Evolutionary conservation across 2,113 vertebrate species (phyloP), one percentile per base, ranked within the genome.

Genomic region (Campylomormyrus numenius): DNA sequence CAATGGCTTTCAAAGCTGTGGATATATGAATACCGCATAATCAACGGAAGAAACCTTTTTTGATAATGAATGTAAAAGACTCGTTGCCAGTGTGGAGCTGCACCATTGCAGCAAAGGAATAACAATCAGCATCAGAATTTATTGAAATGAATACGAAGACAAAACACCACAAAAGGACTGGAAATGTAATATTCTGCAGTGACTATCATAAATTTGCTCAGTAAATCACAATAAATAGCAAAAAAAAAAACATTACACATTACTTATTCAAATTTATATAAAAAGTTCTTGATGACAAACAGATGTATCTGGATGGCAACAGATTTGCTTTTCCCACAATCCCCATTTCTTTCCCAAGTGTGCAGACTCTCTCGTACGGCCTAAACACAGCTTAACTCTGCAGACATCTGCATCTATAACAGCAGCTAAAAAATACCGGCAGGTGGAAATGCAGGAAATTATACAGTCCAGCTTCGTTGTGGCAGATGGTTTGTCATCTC

Each of bases 401-500:
- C 15, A 77, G 62, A 87, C 62, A 70, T 31, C 21, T 46, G 45
- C 58, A 74, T 88, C 39, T 21, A 52, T 90, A 58, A n/a, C 48
- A 77, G 15, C 21, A 50, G 31, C 17, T 77, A 7, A 88, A 77
- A 90, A 52, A 77, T 39, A 80, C 35, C 53, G 35, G 56, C 89
- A 90, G 89, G 89, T 90, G 89, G 89, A 31, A 74, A 87, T 42
- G 56, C 53, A 90, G 58, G 27, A 88, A 88, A 31, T 86, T 5
- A 27, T 66, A 31, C 27, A 21, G 56, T 87, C 46, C 45, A 53
- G 1, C 42, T 74, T 48, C n/a, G 15, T 50, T 50, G 24, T 87
- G 66, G 83, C 89, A 90, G 80, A 86, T 90, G 89, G 89, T 90
- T 70, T 85, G 53, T 90, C 89, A 74, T 35, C 85, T 42, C 66